These are phyloP conservation scores for Muntiacus muntjak DNA, from an alignment of 2,113 vertebrate species.

Conservation along the genomic window DNA sequence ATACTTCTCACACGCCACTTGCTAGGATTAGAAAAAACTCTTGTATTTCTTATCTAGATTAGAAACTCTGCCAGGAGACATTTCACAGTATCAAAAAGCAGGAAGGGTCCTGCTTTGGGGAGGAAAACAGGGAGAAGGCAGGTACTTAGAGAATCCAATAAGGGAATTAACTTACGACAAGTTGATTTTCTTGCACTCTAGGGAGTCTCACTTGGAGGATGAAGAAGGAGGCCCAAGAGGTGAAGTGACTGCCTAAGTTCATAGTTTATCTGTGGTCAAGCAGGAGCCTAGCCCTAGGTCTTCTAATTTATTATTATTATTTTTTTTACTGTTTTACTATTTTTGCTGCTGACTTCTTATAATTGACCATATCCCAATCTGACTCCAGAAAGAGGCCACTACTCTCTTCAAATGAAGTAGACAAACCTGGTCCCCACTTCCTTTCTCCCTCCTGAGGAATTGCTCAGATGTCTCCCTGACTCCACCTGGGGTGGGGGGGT, in stretches of 20 bases:
- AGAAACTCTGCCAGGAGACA: neutral
- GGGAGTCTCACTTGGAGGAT: neutral
- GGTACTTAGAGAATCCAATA: neutral
- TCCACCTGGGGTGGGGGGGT: neutral
- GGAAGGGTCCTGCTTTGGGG: neutral
- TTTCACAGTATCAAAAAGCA: neutral
- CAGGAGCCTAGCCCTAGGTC: neutral
- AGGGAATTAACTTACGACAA: neutral
- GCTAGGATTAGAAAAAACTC: neutral
- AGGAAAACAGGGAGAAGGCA: neutral
- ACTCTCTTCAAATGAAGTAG: neutral
- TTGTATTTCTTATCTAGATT: constrained; percentile 19
- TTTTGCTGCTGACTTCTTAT: neutral
- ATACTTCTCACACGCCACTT: neutral
- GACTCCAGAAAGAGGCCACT: neutral
- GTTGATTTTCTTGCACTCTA: neutral
- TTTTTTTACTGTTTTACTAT: neutral
- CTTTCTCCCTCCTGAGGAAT: neutral
- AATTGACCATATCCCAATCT: neutral
- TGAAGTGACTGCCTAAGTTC: neutral
- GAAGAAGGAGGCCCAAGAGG: neutral
- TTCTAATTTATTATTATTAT: neutral
- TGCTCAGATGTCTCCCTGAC: too few relatives aligned
- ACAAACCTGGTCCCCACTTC: neutral
- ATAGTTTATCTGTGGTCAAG: neutral